phyloP scores from a whole-genome alignment of 2,888 invertebrate species.

The Synergus umbraculus region DNA sequence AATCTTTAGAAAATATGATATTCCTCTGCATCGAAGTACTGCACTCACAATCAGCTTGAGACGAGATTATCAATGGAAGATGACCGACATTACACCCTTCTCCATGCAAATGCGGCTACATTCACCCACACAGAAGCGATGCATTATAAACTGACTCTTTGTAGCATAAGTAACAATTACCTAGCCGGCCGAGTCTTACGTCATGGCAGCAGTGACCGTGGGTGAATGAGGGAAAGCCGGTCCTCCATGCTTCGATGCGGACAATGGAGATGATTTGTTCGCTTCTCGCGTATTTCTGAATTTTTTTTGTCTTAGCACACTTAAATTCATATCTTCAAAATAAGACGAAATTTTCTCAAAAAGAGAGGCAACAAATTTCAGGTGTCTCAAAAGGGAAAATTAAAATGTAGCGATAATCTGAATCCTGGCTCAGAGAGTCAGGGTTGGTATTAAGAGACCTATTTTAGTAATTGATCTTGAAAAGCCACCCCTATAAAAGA shows the following conservation, averaged over 20 bases:
- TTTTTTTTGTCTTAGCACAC: neutral
- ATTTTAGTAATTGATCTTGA: too few relatives aligned
- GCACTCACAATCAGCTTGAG: constrained; percentile 10
- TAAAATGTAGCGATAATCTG: too few relatives aligned
- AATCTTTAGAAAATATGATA: neutral
- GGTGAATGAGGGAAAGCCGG: constrained; percentile 74
- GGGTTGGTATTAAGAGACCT: too few relatives aligned
- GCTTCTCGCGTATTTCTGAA: constrained; percentile 41
- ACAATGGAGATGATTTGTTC: constrained; percentile 68
- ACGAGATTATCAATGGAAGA: constrained; percentile 59
- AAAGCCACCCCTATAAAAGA: neutral
- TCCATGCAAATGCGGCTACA: constrained; percentile 35
- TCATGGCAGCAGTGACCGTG: constrained; percentile 74
- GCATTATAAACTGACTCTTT: constrained; percentile 53
- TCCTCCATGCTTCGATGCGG: constrained; percentile 72
- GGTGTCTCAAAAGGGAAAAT: too few relatives aligned
- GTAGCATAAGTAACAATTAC: constrained; percentile 67
- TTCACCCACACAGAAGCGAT: constrained; percentile 44
- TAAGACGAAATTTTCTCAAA: too few relatives aligned
- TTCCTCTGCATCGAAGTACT: neutral
- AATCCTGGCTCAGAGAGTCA: too few relatives aligned
- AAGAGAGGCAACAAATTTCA: too few relatives aligned
- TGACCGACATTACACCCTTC: constrained; percentile 57
- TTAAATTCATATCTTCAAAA: too few relatives aligned
- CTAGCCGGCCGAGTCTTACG: constrained; percentile 67